A percentile compares a stretch with the other conserved stretches of the same genome.
Conservation (phyloP, 2,113 vertebrate species). For the Podilymbus podiceps region DNA sequence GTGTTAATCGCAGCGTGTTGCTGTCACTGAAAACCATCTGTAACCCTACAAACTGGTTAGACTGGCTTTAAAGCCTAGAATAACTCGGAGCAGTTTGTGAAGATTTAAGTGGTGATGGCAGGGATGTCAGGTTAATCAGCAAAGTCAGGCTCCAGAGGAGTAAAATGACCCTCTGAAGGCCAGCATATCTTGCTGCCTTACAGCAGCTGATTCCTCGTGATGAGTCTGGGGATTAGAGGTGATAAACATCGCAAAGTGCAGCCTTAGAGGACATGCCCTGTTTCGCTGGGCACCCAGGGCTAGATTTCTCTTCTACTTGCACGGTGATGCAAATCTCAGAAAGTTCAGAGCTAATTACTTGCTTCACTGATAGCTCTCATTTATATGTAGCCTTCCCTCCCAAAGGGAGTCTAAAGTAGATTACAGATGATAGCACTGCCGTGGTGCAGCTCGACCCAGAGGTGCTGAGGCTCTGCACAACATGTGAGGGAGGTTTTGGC, state of each 20-base stretch:
- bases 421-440: not conserved
- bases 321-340: not conserved
- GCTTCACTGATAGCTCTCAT: not conserved
- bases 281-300: not conserved
- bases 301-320: not conserved
- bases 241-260: not conserved
- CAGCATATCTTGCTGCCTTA: not conserved
- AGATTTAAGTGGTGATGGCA: not conserved
- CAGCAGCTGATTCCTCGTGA: not conserved
- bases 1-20: not conserved
- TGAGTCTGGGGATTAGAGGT: not conserved
- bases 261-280: not conserved
- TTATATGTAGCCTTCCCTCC: not conserved
- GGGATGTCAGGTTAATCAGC: not conserved
- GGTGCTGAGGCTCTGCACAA: not conserved
- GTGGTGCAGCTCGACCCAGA: not conserved
- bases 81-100: not conserved
- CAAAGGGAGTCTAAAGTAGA: not conserved
- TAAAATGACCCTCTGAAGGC: not conserved
- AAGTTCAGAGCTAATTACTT: not conserved
- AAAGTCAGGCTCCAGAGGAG: not conserved
- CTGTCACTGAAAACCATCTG: not conserved
- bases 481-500: not conserved
- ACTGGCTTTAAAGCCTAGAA: slow-evolving; percentile 1
- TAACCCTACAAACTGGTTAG: not conserved